A percentile compares a stretch with the other conserved stretches of the same genome.
These are phyloP conservation scores for Pogoniulus pusillus DNA, from an alignment of 2,797 vertebrate genomes.

Conservation along the genomic window DNA sequence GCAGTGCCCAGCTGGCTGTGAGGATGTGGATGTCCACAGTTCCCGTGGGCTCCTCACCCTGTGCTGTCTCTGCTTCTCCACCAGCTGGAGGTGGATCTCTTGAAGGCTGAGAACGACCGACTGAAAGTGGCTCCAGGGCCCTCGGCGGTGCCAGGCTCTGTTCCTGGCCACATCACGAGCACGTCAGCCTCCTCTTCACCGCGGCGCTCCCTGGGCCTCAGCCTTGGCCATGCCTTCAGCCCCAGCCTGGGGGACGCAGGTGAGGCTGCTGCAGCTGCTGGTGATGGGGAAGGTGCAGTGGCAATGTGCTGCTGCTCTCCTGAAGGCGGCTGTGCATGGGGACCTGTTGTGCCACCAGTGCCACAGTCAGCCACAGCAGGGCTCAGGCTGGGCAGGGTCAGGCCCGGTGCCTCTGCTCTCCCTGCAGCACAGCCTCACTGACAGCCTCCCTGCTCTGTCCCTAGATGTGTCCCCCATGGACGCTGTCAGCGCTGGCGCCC, in stretches of 20 bases:
- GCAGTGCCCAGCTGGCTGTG: background rate
- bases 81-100: slow-evolving; percentile 91
- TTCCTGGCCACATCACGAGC: slow-evolving; percentile 79
- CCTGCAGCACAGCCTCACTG: background rate
- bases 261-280: slow-evolving; percentile 24
- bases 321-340: background rate
- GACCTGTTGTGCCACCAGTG: fast-evolving
- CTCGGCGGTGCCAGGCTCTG: slow-evolving; percentile 70
- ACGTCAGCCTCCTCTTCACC: slow-evolving; percentile 83
- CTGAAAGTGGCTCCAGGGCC: slow-evolving; percentile 87
- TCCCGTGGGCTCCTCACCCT: background rate
- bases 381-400: background rate
- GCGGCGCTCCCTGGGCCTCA: slow-evolving; percentile 85
- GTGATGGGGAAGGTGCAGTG: background rate
- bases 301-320: background rate
- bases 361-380: fast-evolving
- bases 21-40: background rate
- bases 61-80: background rate
- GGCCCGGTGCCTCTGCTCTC: fast-evolving
- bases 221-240: slow-evolving; percentile 89
- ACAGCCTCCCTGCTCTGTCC: background rate
- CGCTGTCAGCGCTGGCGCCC: slow-evolving; percentile 75
- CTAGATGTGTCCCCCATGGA: slow-evolving; percentile 86
- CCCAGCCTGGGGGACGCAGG: slow-evolving; percentile 86
- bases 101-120: slow-evolving; percentile 93